Evolutionary conservation across 2,797 vertebrate species (phyloP).

Genomic region (Odontamblyopus lacepedii): DNA sequence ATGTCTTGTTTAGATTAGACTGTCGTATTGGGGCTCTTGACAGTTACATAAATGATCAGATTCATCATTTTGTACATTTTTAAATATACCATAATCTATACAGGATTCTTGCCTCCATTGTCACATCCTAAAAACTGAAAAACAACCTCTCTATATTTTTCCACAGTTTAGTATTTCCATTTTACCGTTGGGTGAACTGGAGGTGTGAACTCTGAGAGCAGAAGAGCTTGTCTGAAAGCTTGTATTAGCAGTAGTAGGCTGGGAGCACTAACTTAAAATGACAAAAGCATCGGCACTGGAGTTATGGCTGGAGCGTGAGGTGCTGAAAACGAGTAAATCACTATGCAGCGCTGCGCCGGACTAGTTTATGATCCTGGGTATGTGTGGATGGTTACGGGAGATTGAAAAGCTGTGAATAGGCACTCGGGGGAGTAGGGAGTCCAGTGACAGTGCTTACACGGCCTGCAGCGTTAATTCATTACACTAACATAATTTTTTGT

Average conservation of each 20-base stretch:
- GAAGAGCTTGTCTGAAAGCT: not conserved
- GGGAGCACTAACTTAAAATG: slow-evolving; percentile 23
- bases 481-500: not conserved
- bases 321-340: slow-evolving; percentile 49
- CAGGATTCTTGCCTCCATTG: not conserved
- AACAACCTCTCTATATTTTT: not conserved
- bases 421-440: slow-evolving; percentile 54
- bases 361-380: slow-evolving; percentile 53
- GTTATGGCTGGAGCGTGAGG: slow-evolving; percentile 32
- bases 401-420: slow-evolving; percentile 46
- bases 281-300: slow-evolving; percentile 21
- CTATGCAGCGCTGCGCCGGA: slow-evolving; percentile 36
- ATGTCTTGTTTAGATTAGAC: not conserved
- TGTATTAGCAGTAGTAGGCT: slow-evolving; percentile 9
- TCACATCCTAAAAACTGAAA: not conserved
- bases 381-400: slow-evolving; percentile 44
- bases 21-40: not conserved
- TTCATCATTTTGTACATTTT: not conserved
- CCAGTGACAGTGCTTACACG: slow-evolving; percentile 38
- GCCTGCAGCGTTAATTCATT: not conserved
- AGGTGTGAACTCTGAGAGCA: not conserved
- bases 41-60: not conserved
- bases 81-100: not conserved
- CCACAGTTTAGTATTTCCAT: not conserved
- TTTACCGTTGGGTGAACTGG: not conserved